phyloP scores from a whole-genome alignment of 2,797 vertebrate species.

The Macroramphosus scolopax region DNA sequence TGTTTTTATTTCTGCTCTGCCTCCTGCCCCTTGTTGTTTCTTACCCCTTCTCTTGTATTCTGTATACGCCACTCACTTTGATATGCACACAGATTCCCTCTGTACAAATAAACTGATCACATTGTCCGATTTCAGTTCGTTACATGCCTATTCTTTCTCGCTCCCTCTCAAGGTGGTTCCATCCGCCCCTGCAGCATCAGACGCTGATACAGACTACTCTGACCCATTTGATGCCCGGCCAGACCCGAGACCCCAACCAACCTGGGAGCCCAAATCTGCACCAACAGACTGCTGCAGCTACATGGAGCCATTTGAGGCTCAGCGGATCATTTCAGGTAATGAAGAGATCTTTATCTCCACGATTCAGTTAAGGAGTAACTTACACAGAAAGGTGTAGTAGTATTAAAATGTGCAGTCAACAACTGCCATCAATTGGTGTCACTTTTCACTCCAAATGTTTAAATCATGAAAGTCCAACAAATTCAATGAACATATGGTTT shows the following conservation, averaged over 20 bases:
- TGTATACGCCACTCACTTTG: background rate
- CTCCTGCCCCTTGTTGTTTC: background rate
- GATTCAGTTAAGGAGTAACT: no score
- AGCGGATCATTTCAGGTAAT: conserved; percentile 78
- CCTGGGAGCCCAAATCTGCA: conserved; percentile 62
- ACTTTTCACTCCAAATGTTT: no score
- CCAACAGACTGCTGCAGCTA: conserved; percentile 80
- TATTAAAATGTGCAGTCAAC: no score
- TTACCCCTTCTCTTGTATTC: background rate
- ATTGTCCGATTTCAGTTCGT: no score
- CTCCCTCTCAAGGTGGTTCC: conserved; percentile 65
- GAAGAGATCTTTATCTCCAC: background rate
- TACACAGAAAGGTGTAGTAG: no score
- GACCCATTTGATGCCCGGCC: conserved; percentile 87
- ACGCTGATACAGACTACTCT: conserved; percentile 81
- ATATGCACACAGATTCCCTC: background rate
- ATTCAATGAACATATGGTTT: no score
- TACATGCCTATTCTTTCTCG: background rate
- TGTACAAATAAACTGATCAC: no score
- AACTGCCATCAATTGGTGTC: no score
- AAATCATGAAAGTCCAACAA: no score
- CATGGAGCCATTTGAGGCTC: conserved; percentile 86
- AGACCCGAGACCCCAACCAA: conserved; percentile 42
- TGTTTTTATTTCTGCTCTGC: conserved; percentile 5
- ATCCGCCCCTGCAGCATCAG: conserved; percentile 53